These are phyloP conservation scores for Bovichtus variegatus DNA, from an alignment of 2,797 vertebrate genomes.

Conservation along the genomic window DNA sequence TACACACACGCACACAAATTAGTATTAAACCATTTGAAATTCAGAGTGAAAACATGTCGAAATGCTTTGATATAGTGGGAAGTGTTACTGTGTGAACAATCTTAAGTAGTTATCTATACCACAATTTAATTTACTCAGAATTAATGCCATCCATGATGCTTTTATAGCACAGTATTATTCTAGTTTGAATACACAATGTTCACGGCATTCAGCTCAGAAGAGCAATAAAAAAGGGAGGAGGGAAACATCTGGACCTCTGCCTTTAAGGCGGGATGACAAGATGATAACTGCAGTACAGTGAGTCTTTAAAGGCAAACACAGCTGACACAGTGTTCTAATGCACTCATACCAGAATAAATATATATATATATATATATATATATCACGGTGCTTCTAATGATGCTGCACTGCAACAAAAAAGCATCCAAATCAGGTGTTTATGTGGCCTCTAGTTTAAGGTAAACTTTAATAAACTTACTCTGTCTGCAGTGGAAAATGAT, in stretches of 20 bases:
- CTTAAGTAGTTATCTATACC: neutral
- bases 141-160: neutral
- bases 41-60: neutral
- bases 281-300: neutral
- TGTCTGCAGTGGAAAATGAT: neutral
- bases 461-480: neutral
- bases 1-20: slow-evolving; percentile 1
- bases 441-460: neutral
- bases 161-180: neutral
- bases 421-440: neutral
- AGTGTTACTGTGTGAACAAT: neutral
- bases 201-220: neutral
- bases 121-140: neutral
- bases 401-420: neutral
- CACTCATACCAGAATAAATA: neutral
- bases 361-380: neutral
- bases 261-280: neutral
- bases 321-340: too few species aligned
- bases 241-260: slow-evolving; percentile 22
- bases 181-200: neutral
- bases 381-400: neutral
- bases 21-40: neutral
- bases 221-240: slow-evolving; percentile 1
- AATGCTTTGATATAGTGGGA: neutral
- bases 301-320: neutral